These are phyloP conservation scores for Scleropages formosus DNA, from an alignment of 2,797 vertebrate genomes.

Conservation along the genomic window DNA sequence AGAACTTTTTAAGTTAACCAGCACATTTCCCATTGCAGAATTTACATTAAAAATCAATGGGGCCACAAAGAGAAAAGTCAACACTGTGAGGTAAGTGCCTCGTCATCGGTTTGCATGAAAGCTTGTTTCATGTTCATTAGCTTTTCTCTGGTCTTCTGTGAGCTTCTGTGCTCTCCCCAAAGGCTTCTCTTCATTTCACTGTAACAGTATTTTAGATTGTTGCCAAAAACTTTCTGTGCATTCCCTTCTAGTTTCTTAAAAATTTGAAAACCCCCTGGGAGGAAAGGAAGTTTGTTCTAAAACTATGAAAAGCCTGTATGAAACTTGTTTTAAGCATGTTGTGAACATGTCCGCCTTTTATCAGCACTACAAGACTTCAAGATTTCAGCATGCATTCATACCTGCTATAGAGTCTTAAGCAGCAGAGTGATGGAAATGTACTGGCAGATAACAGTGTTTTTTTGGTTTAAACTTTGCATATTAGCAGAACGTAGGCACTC, in stretches of 20 bases:
- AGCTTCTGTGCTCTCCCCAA: neutral
- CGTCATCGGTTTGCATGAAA: slow-evolving; percentile 1
- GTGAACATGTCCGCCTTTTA: neutral
- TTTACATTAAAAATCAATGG: slow-evolving; percentile 1
- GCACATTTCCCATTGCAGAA: neutral
- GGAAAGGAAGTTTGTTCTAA: neutral
- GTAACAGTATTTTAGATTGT: slow-evolving; percentile 4
- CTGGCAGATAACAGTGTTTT: neutral
- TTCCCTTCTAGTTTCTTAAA: slow-evolving; percentile 18
- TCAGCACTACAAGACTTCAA: slow-evolving; percentile 6
- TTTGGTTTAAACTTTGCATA: slow-evolving; percentile 12
- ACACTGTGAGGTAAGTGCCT: neutral
- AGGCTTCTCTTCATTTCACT: neutral
- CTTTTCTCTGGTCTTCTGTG: neutral
- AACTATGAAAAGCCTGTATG: neutral
- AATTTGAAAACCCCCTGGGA: slow-evolving; percentile 9
- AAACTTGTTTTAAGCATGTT: neutral
- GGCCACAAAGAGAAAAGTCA: neutral
- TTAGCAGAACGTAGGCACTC: neutral
- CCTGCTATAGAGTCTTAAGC: neutral
- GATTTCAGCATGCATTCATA: neutral
- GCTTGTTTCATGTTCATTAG: slow-evolving; percentile 12
- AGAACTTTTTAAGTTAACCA: neutral
- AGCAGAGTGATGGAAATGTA: neutral
- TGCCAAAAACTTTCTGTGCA: slow-evolving; percentile 1